Evolutionary conservation across 2,113 vertebrate species (phyloP), one percentile per base, ranked within the genome.

Genomic region (Rhombomys opimus): DNA sequence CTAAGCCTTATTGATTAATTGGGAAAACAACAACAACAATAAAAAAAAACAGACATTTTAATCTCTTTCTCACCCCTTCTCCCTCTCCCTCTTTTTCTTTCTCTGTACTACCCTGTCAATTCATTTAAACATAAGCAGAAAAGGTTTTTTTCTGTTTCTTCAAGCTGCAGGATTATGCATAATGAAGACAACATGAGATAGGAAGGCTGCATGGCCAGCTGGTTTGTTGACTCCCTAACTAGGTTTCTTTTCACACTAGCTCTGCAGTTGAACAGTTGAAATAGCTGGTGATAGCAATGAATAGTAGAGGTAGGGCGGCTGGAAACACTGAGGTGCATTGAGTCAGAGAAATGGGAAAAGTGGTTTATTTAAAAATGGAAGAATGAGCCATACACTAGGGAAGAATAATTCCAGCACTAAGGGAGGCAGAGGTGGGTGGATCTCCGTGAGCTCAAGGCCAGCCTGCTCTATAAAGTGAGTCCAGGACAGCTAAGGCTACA

Each of bases 361-460:
- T 72, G 3, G 11, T 87, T 95, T 77, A 76, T 84, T 94, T 76
- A 54, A 90, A 90, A 52, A 95, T 85, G 35, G 13, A 90, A 67
- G 81, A 73, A 81, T 81, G 10, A 57, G 54, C 54, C 14, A 3
- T 10, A 30, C 27, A 68, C 9, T 46, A 46, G 46, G 46, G 46
- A 46, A 46, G 46, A 46, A 46, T 46, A 46, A 46, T 46, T 46
- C 46, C 46, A 46, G 46, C 4, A 46, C 46, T 46, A 46, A 46
- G 46, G 54, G 54, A 57, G 54, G 54, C 54, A 57, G 54, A 57
- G 54, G 54, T 1, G 14, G 54, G 14, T 14, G 14, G 54, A 57
- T 57, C 54, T 57, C 54, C 2, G 54, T 57, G 54, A 57, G 54
- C 14, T 57, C 54, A 57, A 57, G 54, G 54, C 54, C 7, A 57